phyloP scores from a whole-genome alignment of 2,888 invertebrate species.

The Nomada flava region DNA sequence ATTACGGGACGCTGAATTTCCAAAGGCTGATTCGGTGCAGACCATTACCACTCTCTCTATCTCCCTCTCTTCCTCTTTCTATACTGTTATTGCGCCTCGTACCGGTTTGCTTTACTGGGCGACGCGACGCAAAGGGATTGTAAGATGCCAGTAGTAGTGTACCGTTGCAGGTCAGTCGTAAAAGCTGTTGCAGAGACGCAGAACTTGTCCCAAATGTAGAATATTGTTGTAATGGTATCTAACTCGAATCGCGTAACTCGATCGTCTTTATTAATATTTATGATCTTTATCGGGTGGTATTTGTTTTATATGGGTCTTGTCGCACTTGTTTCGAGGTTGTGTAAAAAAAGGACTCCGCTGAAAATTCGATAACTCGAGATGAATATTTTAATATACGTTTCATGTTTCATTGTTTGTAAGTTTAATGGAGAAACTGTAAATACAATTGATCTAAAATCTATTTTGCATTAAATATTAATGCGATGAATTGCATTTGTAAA shows the following conservation, averaged over 20 bases:
- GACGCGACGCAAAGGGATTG: constrained; percentile 38
- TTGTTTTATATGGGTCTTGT: background rate
- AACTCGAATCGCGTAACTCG: constrained; percentile 1
- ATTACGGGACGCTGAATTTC: constrained; percentile 22
- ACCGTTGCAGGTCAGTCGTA: constrained; percentile 39
- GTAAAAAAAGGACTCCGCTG: too few relatives aligned
- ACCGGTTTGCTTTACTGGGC: constrained; percentile 32
- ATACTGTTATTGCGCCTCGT: constrained; percentile 26
- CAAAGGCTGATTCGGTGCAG: constrained; percentile 24
- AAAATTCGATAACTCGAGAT: too few relatives aligned
- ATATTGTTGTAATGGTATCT: constrained; percentile 3
- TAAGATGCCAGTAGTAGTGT: constrained; percentile 39
- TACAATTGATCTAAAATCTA: too few relatives aligned
- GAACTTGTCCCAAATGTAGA: constrained; percentile 6
- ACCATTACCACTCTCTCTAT: constrained; percentile 12
- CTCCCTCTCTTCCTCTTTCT: background rate
- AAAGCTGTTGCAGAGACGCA: constrained; percentile 21
- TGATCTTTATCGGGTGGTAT: background rate
- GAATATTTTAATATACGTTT: too few relatives aligned
- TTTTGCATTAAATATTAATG: too few relatives aligned
- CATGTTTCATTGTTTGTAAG: too few relatives aligned
- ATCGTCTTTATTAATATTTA: constrained; percentile 22
- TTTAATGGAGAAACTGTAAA: too few relatives aligned
- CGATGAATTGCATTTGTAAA: too few relatives aligned
- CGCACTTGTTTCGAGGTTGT: too few relatives aligned